Evolutionary conservation across 1,140 invertebrate genomes (phyloP).

Genomic region (Cydia amplana): DNA sequence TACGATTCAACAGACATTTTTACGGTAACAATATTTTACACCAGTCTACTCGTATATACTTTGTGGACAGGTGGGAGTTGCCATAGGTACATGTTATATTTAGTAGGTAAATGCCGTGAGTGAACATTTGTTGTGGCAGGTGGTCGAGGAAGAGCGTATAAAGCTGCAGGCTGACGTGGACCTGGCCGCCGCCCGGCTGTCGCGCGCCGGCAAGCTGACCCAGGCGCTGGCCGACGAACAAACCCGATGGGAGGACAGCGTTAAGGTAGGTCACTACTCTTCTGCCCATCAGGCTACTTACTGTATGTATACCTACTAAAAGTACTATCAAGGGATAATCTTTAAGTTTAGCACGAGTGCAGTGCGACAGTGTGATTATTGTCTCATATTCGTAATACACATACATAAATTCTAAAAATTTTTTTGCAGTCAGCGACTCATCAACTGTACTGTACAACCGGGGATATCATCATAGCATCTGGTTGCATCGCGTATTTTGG

Average conservation of each 20-base stretch:
- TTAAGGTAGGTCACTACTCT: conserved; percentile 79
- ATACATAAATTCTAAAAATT: neutral
- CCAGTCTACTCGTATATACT: too few relatives aligned
- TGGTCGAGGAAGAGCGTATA: conserved; percentile 83
- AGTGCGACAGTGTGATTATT: too few relatives aligned
- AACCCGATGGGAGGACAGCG: conserved; percentile 88
- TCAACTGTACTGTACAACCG: conserved; percentile 84
- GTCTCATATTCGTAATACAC: too few relatives aligned
- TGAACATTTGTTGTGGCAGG: conserved; percentile 44
- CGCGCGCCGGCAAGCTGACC: conserved; percentile 89
- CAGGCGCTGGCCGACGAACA: conserved; percentile 92
- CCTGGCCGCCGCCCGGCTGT: conserved; percentile 87
- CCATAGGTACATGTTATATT: too few relatives aligned
- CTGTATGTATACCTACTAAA: too few relatives aligned
- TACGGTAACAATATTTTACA: too few relatives aligned
- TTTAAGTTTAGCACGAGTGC: too few relatives aligned
- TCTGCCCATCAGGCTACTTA: neutral
- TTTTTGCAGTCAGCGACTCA: conserved; percentile 65
- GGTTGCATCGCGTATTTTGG: conserved; percentile 93
- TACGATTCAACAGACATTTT: too few relatives aligned
- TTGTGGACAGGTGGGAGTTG: too few relatives aligned
- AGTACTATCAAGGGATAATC: too few relatives aligned
- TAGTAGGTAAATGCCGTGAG: neutral
- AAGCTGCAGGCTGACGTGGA: conserved; percentile 87
- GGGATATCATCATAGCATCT: conserved; percentile 91